Evolutionary conservation across 2,797 vertebrate species (phyloP).

Genomic region (Notolabrus celidotus): DNA sequence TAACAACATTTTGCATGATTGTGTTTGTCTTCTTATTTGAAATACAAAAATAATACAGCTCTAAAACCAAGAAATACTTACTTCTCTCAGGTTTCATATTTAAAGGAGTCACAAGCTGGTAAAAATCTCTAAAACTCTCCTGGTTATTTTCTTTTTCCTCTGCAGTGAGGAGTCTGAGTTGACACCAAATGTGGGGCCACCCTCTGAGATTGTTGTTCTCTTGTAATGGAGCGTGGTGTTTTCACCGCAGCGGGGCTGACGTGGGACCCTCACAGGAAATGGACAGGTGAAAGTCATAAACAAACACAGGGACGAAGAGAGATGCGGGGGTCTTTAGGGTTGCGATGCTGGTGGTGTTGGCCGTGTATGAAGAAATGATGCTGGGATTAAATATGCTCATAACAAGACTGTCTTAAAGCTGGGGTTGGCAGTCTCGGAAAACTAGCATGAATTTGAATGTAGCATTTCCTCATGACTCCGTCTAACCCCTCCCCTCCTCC

Average conservation of each 20-base stretch:
- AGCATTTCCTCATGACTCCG: too few relatives aligned
- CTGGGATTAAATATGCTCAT: neutral
- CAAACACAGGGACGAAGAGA: constrained; percentile 59
- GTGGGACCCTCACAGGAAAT: constrained; percentile 78
- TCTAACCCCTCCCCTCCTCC: too few relatives aligned
- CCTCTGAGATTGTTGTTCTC: constrained; percentile 69
- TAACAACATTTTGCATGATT: too few relatives aligned
- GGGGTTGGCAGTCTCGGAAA: too few relatives aligned
- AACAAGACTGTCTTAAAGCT: too few relatives aligned
- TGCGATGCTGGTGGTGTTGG: constrained; percentile 54
- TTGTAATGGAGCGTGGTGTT: constrained; percentile 80
- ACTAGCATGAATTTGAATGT: too few relatives aligned
- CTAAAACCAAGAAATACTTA: too few relatives aligned
- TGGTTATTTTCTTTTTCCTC: neutral
- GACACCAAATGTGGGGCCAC: constrained; percentile 74
- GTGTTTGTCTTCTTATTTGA: too few relatives aligned
- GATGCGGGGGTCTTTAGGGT: constrained; percentile 45
- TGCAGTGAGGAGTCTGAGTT: constrained; percentile 2
- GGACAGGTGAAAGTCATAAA: constrained; percentile 83
- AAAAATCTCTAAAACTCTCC: neutral
- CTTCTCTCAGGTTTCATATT: too few relatives aligned
- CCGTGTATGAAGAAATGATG: constrained; percentile 12
- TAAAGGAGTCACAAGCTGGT: neutral
- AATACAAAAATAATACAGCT: too few relatives aligned
- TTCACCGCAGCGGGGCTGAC: constrained; percentile 59